These are phyloP conservation scores for Gymnothorax javanicus DNA, from an alignment of 2,797 vertebrate species.

Conservation along the genomic window DNA sequence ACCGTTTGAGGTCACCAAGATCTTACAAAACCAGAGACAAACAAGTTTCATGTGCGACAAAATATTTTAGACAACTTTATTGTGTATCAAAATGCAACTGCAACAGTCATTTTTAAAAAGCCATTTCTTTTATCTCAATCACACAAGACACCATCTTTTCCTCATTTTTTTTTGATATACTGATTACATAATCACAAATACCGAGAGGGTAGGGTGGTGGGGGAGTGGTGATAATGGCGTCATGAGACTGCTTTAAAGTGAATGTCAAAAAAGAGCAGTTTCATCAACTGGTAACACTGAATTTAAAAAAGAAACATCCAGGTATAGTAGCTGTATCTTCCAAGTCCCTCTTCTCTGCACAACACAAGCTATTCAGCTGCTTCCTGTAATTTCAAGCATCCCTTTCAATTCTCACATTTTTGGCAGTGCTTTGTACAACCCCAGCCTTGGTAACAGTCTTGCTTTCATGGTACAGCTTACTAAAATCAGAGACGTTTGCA, in stretches of 20 bases:
- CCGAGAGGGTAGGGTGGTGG: background rate
- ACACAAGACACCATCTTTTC: background rate
- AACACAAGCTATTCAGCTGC: background rate
- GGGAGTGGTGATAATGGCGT: background rate
- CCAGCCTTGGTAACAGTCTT: background rate
- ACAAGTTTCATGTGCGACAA: background rate
- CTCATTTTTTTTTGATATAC: background rate
- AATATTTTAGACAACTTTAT: constrained; percentile 17
- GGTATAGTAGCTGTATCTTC: background rate
- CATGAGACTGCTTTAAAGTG: constrained; percentile 7
- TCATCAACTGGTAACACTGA: background rate
- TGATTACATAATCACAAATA: constrained; percentile 18
- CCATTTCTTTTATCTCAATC: background rate
- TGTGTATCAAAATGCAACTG: constrained; percentile 10
- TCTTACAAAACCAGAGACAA: too few relatives aligned
- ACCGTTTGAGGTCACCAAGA: too few relatives aligned
- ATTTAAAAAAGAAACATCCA: background rate
- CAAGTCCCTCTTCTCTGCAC: background rate
- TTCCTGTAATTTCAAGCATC: background rate
- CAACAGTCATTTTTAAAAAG: constrained; percentile 4
- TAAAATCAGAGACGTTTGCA: background rate
- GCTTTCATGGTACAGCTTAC: background rate
- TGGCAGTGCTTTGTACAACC: background rate
- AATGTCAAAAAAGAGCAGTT: background rate
- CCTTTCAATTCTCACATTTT: background rate